These are phyloP conservation scores for Polydrusus pterygomalis DNA, from an alignment of 2,888 invertebrate species.

Conservation along the genomic window DNA sequence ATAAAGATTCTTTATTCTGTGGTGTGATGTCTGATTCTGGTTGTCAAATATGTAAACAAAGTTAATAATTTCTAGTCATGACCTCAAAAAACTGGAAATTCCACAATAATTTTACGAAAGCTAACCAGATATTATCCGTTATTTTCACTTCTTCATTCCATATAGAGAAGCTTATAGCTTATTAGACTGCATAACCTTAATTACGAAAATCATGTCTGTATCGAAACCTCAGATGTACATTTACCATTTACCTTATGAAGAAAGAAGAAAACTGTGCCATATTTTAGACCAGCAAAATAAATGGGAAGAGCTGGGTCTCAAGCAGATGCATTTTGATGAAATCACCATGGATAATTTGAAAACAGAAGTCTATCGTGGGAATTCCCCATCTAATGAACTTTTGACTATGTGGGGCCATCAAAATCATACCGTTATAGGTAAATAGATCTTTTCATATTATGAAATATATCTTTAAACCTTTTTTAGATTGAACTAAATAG, in stretches of 20 bases:
- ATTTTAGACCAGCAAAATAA: slow-evolving; percentile 85
- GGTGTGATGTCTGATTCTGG: too few species aligned
- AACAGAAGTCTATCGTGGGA: slow-evolving; percentile 74
- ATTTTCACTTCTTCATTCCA: background rate
- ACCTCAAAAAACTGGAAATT: slow-evolving; percentile 25
- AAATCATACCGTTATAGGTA: slow-evolving; percentile 81
- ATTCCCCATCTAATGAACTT: slow-evolving; percentile 84
- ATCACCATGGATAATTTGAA: slow-evolving; percentile 76
- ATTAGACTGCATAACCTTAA: background rate
- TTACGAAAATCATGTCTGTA: slow-evolving; percentile 24
- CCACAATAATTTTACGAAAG: slow-evolving; percentile 5
- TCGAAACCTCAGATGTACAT: slow-evolving; percentile 73
- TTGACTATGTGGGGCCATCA: slow-evolving; percentile 87
- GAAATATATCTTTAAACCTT: background rate
- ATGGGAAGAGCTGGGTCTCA: slow-evolving; percentile 86
- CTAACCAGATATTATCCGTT: background rate
- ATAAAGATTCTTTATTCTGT: too few species aligned
- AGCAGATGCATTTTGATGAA: slow-evolving; percentile 79
- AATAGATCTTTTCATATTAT: background rate
- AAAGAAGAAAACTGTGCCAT: slow-evolving; percentile 82
- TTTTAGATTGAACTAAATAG: background rate
- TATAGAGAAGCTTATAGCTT: background rate
- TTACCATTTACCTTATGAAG: slow-evolving; percentile 83
- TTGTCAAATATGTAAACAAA: slow-evolving; percentile 5
- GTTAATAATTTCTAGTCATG: background rate